These are phyloP conservation scores for Halcyon leucocephala DNA, from an alignment of 2,797 vertebrate species.

Conservation along the genomic window DNA sequence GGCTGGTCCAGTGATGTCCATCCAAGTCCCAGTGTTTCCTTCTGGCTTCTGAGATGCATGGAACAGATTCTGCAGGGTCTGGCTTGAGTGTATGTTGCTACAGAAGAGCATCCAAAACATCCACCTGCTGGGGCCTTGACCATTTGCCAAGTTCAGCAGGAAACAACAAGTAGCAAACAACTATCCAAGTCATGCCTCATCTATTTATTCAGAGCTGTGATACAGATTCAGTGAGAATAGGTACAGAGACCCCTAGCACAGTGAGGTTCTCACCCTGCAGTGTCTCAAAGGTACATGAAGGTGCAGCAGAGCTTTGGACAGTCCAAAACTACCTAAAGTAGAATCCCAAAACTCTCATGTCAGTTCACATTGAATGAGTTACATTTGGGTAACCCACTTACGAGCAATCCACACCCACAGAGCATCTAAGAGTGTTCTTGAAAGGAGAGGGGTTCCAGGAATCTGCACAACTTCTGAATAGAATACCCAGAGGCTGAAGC, in stretches of 20 bases:
- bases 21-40: not conserved
- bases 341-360: not conserved
- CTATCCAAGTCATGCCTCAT: not conserved
- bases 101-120: not conserved
- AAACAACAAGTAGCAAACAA: not conserved
- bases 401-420: not conserved
- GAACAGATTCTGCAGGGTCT: not conserved
- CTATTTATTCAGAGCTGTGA: not conserved
- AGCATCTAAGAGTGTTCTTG: not conserved
- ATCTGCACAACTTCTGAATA: accelerated
- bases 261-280: not conserved
- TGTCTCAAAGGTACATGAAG: accelerated
- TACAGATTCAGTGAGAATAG: not conserved
- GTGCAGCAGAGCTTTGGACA: not conserved
- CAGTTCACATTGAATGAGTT: not conserved
- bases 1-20: not conserved
- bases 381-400: not conserved
- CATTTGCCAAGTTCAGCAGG: not conserved
- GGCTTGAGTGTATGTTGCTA: not conserved
- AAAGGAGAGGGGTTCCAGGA: not conserved
- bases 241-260: not conserved
- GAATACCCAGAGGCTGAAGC: not conserved
- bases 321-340: not conserved
- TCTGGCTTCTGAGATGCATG: not conserved
- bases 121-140: too few relatives aligned